Evolutionary conservation across 2,888 invertebrate genomes (phyloP).

Genomic region (Cantharis nigra): DNA sequence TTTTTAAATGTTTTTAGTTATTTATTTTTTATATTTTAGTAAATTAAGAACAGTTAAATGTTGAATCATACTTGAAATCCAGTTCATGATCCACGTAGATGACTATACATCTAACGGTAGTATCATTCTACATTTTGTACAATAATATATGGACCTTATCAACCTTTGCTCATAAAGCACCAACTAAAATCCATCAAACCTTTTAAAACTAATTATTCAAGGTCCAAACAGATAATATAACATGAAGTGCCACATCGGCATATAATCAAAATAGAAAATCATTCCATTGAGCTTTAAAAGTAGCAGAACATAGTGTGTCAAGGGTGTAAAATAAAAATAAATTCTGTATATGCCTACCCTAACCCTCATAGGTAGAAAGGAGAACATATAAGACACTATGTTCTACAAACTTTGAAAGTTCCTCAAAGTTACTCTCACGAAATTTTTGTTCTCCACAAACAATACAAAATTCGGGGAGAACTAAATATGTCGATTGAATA

Average conservation of each 20-base stretch:
- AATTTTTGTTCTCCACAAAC: slow-evolving; percentile 69
- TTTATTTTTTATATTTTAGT: background rate
- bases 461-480: slow-evolving; percentile 62
- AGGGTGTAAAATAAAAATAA: slow-evolving; percentile 20
- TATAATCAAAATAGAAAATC: slow-evolving; percentile 33
- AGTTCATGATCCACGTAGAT: background rate
- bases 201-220: slow-evolving; percentile 23
- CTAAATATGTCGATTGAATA: slow-evolving; percentile 51
- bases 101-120: background rate
- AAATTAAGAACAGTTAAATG: background rate
- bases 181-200: slow-evolving; percentile 20
- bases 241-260: slow-evolving; percentile 12
- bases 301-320: slow-evolving; percentile 38
- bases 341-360: slow-evolving; percentile 32
- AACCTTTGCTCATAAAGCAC: slow-evolving; percentile 32
- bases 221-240: slow-evolving; percentile 31
- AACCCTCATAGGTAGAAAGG: slow-evolving; percentile 55
- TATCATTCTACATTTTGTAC: slow-evolving; percentile 15
- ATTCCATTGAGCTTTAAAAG: slow-evolving; percentile 38
- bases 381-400: slow-evolving; percentile 47
- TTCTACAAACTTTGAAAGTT: slow-evolving; percentile 45
- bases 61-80: background rate
- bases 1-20: too few species aligned
- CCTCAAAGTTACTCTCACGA: slow-evolving; percentile 60
- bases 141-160: slow-evolving; percentile 36